Evolutionary conservation across 2,797 vertebrate species (phyloP).

Genomic region (Morelia viridis): DNA sequence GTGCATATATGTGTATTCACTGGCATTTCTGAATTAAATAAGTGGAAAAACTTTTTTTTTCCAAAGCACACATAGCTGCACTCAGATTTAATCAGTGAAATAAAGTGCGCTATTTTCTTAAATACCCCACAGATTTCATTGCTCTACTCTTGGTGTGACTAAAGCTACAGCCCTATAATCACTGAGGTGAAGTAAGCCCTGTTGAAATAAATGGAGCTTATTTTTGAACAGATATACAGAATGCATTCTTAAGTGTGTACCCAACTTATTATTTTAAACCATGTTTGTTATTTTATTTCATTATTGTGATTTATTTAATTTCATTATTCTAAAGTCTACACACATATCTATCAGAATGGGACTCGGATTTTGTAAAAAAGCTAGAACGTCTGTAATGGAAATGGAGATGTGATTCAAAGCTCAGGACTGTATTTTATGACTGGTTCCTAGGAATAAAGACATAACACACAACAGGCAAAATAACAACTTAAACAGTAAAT

Average conservation of each 20-base stretch:
- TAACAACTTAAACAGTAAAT: neutral
- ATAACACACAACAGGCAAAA: neutral
- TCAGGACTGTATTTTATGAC: neutral
- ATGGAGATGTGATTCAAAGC: neutral
- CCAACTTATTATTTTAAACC: neutral
- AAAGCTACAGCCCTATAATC: neutral
- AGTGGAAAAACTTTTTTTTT: neutral
- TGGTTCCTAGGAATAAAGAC: neutral
- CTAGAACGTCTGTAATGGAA: neutral
- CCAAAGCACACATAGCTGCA: neutral
- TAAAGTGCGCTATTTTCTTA: neutral
- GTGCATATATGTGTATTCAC: neutral
- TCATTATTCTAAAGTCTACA: neutral
- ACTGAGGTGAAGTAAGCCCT: neutral
- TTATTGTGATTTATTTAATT: neutral
- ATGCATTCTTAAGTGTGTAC: neutral
- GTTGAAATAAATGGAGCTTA: neutral
- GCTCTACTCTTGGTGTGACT: neutral
- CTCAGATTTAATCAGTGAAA: neutral
- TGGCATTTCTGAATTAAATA: neutral
- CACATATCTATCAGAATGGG: neutral
- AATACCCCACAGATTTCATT: neutral
- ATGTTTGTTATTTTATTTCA: neutral
- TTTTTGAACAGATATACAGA: neutral
- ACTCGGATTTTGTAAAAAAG: neutral